Evolutionary conservation across 2,797 vertebrate genomes (phyloP), one percentile per base, ranked within the genome.

Genomic region (Tauraco hartlaubi): DNA sequence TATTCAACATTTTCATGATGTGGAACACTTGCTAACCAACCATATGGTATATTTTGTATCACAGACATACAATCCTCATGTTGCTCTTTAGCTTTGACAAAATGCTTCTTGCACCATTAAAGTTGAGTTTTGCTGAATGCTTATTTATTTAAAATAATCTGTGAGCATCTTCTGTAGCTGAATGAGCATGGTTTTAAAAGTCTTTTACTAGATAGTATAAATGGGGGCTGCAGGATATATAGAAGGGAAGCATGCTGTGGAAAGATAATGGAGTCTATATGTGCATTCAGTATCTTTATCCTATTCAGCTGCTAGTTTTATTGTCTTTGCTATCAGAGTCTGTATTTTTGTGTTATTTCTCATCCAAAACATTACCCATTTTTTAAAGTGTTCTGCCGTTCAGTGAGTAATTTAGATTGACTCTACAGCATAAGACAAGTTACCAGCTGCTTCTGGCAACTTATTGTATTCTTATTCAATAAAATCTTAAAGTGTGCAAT

Each of bases 81-180:
- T 37, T 76, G 84, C 31, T 91, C 35, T 93, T 87, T 46, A 46
- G 6, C 61, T 88, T 37, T 93, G 81, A 95, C 33, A 92, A 89
- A 91, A 79, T 44, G 17, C 19, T 88, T 82, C 54, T 89, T 91
- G 68, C 51, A 56, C n/a, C 61, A 64, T 87, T 92, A 58, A 73
- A 82, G 26, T 5, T 79, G 74, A 76, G 46, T 89, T 72, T 86
- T 92, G 37, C 44, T 64, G 74, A 92, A 74, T 49, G 39, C 15
- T 61, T 93, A 74, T 96, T 92, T 96, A 80, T 89, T 94, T 93
- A 74, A 93, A 92, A 88, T 51, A 94, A 74, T 85, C 52, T 67
- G 35, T 84, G 63, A 77, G 5, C 19, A 54, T 93, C 89, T 94
- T 91, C 61, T 82, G 63, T 46, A 63, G 67, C 63, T 89, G 49